phyloP scores from a whole-genome alignment of 1,140 invertebrate genomes.

The Wasmannia auropunctata region DNA sequence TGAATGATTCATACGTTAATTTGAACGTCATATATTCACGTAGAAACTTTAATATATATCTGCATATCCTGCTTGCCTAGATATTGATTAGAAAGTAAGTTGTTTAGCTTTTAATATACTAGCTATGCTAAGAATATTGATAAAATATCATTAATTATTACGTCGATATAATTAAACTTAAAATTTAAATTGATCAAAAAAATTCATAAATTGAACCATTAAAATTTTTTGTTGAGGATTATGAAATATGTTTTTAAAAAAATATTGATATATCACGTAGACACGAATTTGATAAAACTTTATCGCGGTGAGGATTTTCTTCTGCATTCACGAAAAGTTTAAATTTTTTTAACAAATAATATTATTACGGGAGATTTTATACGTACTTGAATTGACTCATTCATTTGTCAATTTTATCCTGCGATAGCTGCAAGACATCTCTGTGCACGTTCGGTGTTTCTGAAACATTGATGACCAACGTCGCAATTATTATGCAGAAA shows the following conservation, averaged over 20 bases:
- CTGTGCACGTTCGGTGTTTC: neutral
- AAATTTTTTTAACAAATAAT: neutral
- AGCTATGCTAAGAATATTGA: too few species aligned
- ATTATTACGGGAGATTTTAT: neutral
- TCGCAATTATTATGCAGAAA: slow-evolving; percentile 18
- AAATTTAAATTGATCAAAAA: neutral
- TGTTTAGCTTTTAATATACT: neutral
- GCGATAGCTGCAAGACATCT: neutral
- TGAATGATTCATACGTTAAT: neutral
- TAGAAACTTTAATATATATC: slow-evolving; percentile 5
- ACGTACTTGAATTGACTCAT: neutral
- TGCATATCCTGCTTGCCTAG: neutral
- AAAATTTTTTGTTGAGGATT: neutral
- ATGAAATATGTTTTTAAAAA: neutral
- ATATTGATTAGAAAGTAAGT: neutral
- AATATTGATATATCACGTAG: neutral
- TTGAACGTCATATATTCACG: neutral
- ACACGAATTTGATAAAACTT: neutral
- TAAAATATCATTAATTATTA: neutral
- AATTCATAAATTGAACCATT: neutral
- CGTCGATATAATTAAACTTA: neutral
- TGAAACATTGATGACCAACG: slow-evolving; percentile 10
- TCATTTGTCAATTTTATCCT: neutral
- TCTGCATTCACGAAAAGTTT: neutral
- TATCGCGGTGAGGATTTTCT: neutral